Conservation (phyloP, 1,140 invertebrate genomes). For the Neodiprion pinetum region DNA sequence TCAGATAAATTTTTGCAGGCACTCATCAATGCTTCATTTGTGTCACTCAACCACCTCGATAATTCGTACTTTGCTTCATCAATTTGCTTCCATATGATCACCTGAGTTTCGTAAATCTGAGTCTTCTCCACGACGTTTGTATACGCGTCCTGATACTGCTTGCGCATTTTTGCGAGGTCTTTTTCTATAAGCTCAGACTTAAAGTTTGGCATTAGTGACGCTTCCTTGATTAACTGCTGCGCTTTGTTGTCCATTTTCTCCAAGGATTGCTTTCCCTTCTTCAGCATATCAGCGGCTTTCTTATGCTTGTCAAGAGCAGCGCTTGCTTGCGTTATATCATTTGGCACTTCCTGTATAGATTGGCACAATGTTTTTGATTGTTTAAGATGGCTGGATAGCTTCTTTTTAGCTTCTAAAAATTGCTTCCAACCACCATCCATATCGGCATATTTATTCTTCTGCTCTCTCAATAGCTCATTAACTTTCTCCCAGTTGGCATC, state of each 20-base stretch:
- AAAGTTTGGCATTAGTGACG: conserved; percentile 78
- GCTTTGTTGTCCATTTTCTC: conserved; percentile 79
- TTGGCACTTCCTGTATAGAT: conserved; percentile 67
- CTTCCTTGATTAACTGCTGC: conserved; percentile 74
- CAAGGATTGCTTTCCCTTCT: conserved; percentile 75
- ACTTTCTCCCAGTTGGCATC: conserved; percentile 83
- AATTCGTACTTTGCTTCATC: conserved; percentile 85
- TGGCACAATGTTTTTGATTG: conserved; percentile 69
- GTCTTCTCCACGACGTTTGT: conserved; percentile 73
- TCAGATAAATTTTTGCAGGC: conserved; percentile 79
- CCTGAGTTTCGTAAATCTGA: conserved; percentile 85
- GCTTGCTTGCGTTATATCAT: conserved; percentile 68
- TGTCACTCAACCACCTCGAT: conserved; percentile 83
- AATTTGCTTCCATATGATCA: conserved; percentile 91
- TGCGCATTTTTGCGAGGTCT: conserved; percentile 68
- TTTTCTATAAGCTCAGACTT: conserved; percentile 70
- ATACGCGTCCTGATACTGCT: conserved; percentile 78
- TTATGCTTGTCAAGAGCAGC: conserved; percentile 75
- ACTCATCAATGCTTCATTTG: conserved; percentile 75
- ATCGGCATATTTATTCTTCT: conserved; percentile 76
- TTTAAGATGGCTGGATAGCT: conserved; percentile 72
- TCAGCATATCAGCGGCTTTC: conserved; percentile 75
- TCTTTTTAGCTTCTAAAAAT: conserved; percentile 74
- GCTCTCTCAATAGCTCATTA: conserved; percentile 75
- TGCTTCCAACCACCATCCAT: conserved; percentile 78